Evolutionary conservation across 2,888 invertebrate species (phyloP), one percentile per base, ranked within the genome.

Genomic region (Alcis repandata): DNA sequence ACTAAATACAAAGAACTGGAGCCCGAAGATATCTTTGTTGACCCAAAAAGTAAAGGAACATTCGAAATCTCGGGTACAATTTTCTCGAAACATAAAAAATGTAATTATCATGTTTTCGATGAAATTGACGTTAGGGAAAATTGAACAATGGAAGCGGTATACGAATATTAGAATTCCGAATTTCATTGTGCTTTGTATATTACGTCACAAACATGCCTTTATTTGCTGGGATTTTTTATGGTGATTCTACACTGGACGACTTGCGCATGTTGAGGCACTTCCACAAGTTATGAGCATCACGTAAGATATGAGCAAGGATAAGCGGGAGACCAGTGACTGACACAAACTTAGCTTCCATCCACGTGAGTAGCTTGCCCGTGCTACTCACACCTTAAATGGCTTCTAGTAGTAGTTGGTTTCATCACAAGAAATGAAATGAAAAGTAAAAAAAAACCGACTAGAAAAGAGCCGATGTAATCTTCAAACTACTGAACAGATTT

Each of bases 31-130:
- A 9, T 48, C 15, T 19, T 51, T 51, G 33, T 49, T 49, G 36
- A 11, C 19, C 33, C 49, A 49, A 36, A 53, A 27, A 40, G 22
- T 40, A 20, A 46, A 19, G 27, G 40, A 53, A 41, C 27, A 22
- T 53, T 53, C 10, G 11, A 53, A 53, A 27, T 40, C 40, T 33
- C n/a, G 19, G 36, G 53, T 41, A 53, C 22, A 33, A 8, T 40
- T 53, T 53, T 27, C 27, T 53, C 40, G 46, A 48, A 46, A 27
- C 22, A 61, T 38, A 53, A 60, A n/a, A 43, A 60, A 52, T 41
- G 27, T 49, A 52, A 59, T 59, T 59, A 52, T 32, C 36, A 59
- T 59, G 38, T 59, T 59, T 41, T 17, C 59, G 51, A 41, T 59
- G 51, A 52, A 52, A 33, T 45, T 59, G 43, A 43, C 52, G 20